Percentiles rank a stretch among this genome's conserved stretches.
Evolutionary conservation across 2,797 vertebrate genomes (phyloP).

Genomic region (Danionella dracula): DNA sequence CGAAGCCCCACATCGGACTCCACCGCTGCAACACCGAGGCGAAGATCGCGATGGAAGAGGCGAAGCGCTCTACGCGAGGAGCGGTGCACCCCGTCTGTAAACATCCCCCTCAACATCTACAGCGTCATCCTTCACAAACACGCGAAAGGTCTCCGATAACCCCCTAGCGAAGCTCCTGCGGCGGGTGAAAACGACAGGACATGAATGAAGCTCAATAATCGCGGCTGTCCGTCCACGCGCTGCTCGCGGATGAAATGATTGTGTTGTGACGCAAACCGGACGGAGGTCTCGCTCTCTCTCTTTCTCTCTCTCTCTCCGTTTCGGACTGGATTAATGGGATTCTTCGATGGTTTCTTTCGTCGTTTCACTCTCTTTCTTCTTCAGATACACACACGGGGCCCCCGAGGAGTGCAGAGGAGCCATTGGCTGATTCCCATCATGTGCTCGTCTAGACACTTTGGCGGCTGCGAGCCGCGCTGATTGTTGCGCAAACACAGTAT

Average conservation of each 20-base stretch:
- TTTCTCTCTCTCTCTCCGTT: no score
- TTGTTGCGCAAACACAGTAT: conserved; percentile 97
- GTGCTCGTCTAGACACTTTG: conserved; percentile 99
- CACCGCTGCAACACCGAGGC: conserved; percentile 45
- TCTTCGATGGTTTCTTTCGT: conserved; percentile 70
- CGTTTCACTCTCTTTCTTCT: conserved; percentile 68
- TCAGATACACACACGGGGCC: conserved; percentile 67
- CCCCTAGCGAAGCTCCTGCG: neutral
- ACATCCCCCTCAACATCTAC: conserved; percentile 28
- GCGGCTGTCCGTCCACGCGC: conserved; percentile 54
- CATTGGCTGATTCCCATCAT: conserved; percentile 95
- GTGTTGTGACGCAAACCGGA: conserved; percentile 44
- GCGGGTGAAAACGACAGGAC: conserved; percentile 41
- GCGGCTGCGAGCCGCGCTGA: conserved; percentile 88
- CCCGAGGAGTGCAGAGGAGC: conserved; percentile 81
- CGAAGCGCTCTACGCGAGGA: conserved; percentile 30
- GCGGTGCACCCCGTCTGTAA: conserved; percentile 45
- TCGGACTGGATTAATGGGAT: conserved; percentile 70
- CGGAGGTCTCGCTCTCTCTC: conserved; percentile 54
- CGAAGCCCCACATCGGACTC: conserved; percentile 66
- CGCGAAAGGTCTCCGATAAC: neutral
- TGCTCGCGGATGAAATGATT: conserved; percentile 24
- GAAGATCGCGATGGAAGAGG: conserved; percentile 37
- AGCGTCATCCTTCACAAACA: conserved; percentile 45
- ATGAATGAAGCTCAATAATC: conserved; percentile 63